Percentiles rank a stretch among this genome's conserved stretches.
These are phyloP conservation scores for Holothuria leucospilota DNA, from an alignment of 53 echinoderm and acorn worm species.

Conservation along the genomic window DNA sequence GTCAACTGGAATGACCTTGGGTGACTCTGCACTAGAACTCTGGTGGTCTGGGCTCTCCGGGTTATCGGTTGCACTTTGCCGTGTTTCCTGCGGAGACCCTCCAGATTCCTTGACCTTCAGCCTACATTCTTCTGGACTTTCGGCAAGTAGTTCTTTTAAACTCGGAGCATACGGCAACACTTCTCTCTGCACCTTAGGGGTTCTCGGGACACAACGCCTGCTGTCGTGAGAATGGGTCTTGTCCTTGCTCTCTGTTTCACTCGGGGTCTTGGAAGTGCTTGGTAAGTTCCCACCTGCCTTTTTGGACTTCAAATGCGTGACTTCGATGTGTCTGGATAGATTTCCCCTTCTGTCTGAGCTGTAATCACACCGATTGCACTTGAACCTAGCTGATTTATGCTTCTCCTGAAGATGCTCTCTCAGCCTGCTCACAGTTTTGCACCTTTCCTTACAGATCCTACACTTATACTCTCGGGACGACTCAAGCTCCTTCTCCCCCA, in stretches of 20 bases:
- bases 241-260: too few relatives aligned
- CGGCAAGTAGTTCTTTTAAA: neutral
- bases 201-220: too few relatives aligned
- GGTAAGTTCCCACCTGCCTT: neutral
- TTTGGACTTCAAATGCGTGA: neutral
- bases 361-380: neutral
- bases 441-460: neutral
- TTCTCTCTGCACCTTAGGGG: neutral
- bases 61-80: neutral
- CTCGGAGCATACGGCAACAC: neutral
- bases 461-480: slow-evolving; percentile 6
- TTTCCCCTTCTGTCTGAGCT: neutral
- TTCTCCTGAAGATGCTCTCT: neutral
- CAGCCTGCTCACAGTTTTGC: neutral
- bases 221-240: too few relatives aligned
- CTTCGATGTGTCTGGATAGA: neutral
- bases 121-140: too few relatives aligned
- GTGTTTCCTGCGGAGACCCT: neutral
- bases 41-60: neutral
- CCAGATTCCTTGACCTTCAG: too few relatives aligned
- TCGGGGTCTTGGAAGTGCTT: too few relatives aligned
- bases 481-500: slow-evolving; percentile 1
- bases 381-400: neutral
- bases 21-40: too few relatives aligned
- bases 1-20: too few relatives aligned